Percentiles rank a stretch among this genome's conserved stretches.
Evolutionary conservation across 2,797 vertebrate species (phyloP).

Genomic region (Discoglossus pictus): DNA sequence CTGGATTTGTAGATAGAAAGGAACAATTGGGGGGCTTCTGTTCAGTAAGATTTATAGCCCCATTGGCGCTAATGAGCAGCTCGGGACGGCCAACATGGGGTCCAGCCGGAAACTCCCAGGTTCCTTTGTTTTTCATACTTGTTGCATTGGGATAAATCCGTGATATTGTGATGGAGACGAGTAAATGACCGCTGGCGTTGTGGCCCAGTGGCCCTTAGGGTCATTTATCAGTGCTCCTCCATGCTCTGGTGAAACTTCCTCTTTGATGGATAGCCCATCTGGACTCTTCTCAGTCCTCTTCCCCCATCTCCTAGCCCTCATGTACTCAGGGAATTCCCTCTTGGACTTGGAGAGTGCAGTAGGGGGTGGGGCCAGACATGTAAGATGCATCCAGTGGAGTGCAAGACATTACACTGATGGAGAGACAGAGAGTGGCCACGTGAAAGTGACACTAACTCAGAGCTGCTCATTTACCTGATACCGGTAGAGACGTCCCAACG

Average conservation of each 20-base stretch:
- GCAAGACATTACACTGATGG: no score
- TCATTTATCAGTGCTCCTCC: conserved; percentile 41
- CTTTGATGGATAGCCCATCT: conserved; percentile 37
- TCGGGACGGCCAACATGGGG: conserved; percentile 55
- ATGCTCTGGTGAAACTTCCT: conserved; percentile 46
- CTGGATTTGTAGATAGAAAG: conserved; percentile 69
- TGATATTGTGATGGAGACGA: conserved; percentile 38
- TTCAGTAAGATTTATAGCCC: conserved; percentile 66
- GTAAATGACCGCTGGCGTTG: conserved; percentile 47
- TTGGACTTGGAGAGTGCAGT: no score
- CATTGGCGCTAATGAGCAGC: conserved; percentile 66
- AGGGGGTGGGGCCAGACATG: no score
- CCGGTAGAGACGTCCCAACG: no score
- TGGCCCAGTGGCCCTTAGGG: conserved; percentile 46
- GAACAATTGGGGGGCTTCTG: conserved; percentile 68
- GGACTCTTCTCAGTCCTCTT: conserved; percentile 17
- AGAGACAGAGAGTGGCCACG: no score
- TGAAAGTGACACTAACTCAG: no score
- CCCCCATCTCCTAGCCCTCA: conserved; percentile 1
- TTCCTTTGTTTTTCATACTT: conserved; percentile 63
- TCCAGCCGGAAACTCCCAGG: conserved; percentile 58
- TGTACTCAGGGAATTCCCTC: background rate
- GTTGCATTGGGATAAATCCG: conserved; percentile 70
- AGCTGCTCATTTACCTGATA: no score
- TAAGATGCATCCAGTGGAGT: no score